A percentile compares a stretch with the other conserved stretches of the same genome.
phyloP scores from a whole-genome alignment of 2,113 vertebrate species.

The Colius striatus region DNA sequence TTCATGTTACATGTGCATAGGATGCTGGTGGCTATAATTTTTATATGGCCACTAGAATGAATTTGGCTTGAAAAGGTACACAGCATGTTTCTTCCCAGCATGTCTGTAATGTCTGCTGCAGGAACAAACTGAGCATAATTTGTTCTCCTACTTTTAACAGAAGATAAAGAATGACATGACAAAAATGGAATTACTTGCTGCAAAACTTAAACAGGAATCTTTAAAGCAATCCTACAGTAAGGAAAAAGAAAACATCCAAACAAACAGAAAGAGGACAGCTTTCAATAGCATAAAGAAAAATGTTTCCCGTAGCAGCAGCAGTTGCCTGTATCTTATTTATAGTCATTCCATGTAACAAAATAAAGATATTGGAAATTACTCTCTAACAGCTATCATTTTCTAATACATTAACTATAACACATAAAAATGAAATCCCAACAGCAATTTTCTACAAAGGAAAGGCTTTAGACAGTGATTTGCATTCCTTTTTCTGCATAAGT shows the following conservation, averaged over 20 bases:
- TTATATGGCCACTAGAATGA: neutral
- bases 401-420: neutral
- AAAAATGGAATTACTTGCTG: neutral
- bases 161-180: neutral
- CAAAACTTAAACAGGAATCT: neutral
- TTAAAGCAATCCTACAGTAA: neutral
- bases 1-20: fast-evolving
- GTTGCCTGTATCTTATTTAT: neutral
- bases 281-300: neutral
- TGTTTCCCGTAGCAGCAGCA: neutral
- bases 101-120: neutral
- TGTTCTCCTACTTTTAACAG: neutral
- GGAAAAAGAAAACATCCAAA: neutral
- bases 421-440: slow-evolving; percentile 4
- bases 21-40: neutral
- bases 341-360: neutral
- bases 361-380: neutral
- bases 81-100: neutral
- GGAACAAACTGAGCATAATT: neutral
- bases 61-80: neutral
- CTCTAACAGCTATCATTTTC: neutral
- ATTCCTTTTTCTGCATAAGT: neutral
- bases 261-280: neutral
- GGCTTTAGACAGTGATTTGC: neutral
- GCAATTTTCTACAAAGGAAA: neutral